phyloP scores from a whole-genome alignment of 2,113 vertebrate genomes.

The Ondatra zibethicus region DNA sequence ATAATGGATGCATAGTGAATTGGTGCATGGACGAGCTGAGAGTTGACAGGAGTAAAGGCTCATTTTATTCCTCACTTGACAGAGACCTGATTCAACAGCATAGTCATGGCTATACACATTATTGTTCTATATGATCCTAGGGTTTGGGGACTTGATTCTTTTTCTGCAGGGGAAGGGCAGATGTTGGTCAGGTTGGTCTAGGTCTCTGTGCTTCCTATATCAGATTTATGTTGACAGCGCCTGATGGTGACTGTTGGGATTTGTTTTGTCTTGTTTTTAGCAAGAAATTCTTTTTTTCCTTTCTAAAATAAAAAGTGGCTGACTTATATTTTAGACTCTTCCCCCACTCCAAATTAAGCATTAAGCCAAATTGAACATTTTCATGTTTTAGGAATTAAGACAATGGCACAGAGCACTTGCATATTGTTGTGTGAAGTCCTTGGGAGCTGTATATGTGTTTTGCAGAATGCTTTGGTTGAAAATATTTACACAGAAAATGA shows the following conservation, averaged over 20 bases:
- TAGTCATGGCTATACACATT: background rate
- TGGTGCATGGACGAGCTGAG: background rate
- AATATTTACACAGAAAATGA: conserved; percentile 77
- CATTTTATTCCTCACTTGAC: background rate
- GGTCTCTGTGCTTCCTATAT: conserved; percentile 34
- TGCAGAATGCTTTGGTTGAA: conserved; percentile 70
- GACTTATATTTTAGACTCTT: background rate
- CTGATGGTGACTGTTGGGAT: conserved; percentile 5
- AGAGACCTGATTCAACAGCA: background rate
- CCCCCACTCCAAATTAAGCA: conserved; percentile 30
- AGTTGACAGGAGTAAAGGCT: background rate
- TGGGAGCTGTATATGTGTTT: conserved; percentile 63
- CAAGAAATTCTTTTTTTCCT: conserved; percentile 59
- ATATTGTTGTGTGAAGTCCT: conserved; percentile 58
- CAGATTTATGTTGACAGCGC: background rate
- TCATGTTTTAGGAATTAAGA: conserved; percentile 37
- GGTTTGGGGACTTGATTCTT: background rate
- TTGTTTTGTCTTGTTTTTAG: conserved; percentile 38
- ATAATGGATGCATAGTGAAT: background rate
- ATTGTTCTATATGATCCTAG: background rate
- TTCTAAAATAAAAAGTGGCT: conserved; percentile 59
- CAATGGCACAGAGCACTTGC: conserved; percentile 32
- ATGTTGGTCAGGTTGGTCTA: background rate
- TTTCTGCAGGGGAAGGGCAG: background rate
- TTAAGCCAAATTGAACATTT: conserved; percentile 51